phyloP scores from a whole-genome alignment of 2,113 vertebrate species.

The Choloepus hoffmanni region DNA sequence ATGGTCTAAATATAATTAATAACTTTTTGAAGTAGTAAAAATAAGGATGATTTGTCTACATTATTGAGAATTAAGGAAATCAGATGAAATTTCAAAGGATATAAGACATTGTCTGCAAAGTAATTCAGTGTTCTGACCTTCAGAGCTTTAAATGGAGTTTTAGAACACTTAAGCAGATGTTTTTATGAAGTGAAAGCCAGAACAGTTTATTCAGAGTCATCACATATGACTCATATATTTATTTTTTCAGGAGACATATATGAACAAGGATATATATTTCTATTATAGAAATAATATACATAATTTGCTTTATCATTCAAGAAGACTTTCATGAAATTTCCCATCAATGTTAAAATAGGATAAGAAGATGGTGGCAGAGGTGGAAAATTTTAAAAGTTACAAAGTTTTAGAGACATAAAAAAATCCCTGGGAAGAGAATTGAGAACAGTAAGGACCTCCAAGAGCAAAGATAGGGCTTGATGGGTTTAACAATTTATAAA shows the following conservation, averaged over 20 bases:
- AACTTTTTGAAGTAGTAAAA: neutral
- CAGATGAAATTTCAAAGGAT: neutral
- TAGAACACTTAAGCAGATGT: neutral
- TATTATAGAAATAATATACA: neutral
- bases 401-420: conserved; percentile 5
- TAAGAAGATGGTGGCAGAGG: neutral
- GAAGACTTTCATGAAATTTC: neutral
- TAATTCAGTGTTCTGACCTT: neutral
- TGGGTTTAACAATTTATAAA: neutral
- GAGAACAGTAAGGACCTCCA: neutral
- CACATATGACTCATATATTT: neutral
- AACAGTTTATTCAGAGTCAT: neutral
- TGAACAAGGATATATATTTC: neutral
- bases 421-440: neutral
- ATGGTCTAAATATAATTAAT: neutral
- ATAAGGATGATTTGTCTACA: neutral
- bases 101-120: neutral
- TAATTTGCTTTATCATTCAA: neutral
- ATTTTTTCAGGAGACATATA: neutral
- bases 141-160: neutral
- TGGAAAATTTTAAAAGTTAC: neutral
- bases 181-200: neutral
- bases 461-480: neutral
- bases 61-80: conserved; percentile 1
- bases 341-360: neutral